Evolutionary conservation across 2,888 invertebrate genomes (phyloP), one percentile per base, ranked within the genome.

Genomic region (Diaphora mendica): DNA sequence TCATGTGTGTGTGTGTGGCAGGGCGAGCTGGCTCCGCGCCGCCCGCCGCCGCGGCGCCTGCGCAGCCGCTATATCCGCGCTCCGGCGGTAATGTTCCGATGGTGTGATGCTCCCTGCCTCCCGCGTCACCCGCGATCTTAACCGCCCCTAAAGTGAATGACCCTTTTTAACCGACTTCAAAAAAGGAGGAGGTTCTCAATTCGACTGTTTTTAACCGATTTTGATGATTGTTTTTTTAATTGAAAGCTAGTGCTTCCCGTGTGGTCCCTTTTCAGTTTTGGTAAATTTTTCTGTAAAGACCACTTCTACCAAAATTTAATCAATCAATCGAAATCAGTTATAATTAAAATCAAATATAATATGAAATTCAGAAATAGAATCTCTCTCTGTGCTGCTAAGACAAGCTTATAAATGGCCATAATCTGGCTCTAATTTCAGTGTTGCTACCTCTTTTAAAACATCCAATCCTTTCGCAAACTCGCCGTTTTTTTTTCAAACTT

Each of bases 1-100:
- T n/a, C n/a, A n/a, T 87, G 80, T 26, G 64, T 87, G 80, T 87
- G 82, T 87, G 82, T 86, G 85, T 84, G 77, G 78, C 91, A 94
- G 94, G 93, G 89, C 86, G 92, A 92, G 89, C 86, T 86, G 87
- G 83, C 85, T 82, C 81, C 85, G 77, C 89, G 89, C 78, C 92
- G 92, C 75, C 74, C 90, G 82, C 88, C 86, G 87, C 90, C 92
- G 86, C 94, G 94, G 82, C 88, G 88, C 88, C 95, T 94, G 86
- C 95, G 95, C 92, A 91, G 94, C 91, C 94, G 94, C 89, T 95
- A 95, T 93, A 95, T 95, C 90, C 94, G 94, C 87, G 91, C 95
- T 89, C 95, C 95, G 77, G 92, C 91, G 95, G 95, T 95, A 95
- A 95, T 86, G 94, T 94, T 94, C 90, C 94, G 95, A 95, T 95